phyloP scores from a whole-genome alignment of 2,797 vertebrate genomes.

The Brotula barbata region DNA sequence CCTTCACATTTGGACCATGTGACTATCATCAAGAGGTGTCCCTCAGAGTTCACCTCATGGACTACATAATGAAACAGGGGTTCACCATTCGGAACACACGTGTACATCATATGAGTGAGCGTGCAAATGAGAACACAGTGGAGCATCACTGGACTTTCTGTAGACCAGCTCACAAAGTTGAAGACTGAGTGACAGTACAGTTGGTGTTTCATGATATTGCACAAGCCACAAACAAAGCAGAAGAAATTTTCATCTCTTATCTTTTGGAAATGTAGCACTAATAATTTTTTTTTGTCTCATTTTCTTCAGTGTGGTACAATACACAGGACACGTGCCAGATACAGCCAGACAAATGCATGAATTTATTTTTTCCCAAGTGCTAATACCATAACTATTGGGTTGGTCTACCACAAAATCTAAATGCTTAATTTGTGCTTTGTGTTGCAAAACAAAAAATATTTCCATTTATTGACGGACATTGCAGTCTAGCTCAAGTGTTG shows the following conservation, averaged over 20 bases:
- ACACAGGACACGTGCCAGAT: constrained; percentile 19
- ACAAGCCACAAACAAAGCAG: constrained; percentile 5
- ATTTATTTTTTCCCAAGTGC: constrained; percentile 7
- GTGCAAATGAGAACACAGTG: constrained; percentile 98
- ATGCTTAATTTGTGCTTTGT: background rate
- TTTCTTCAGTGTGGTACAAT: background rate
- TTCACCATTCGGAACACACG: constrained; percentile 96
- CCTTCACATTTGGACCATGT: constrained; percentile 97
- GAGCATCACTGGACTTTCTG: constrained; percentile 99
- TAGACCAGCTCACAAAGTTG: constrained; percentile 92
- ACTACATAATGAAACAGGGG: constrained; percentile 98
- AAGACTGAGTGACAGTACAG: constrained; percentile 81
- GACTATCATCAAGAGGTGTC: constrained; percentile 99
- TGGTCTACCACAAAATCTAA: background rate
- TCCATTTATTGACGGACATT: background rate
- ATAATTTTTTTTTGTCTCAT: constrained; percentile 1
- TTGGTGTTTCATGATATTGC: constrained; percentile 31
- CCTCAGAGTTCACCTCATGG: constrained; percentile 95
- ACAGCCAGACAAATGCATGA: constrained; percentile 24
- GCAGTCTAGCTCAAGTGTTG: background rate
- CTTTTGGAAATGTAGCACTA: constrained; percentile 17
- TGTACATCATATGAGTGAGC: constrained; percentile 98
- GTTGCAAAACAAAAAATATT: constrained; percentile 5
- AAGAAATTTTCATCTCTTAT: background rate
- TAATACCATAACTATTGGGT: background rate